These are phyloP conservation scores for Dendroctonus ponderosae DNA, from an alignment of 1,140 invertebrate species.

Conservation along the genomic window DNA sequence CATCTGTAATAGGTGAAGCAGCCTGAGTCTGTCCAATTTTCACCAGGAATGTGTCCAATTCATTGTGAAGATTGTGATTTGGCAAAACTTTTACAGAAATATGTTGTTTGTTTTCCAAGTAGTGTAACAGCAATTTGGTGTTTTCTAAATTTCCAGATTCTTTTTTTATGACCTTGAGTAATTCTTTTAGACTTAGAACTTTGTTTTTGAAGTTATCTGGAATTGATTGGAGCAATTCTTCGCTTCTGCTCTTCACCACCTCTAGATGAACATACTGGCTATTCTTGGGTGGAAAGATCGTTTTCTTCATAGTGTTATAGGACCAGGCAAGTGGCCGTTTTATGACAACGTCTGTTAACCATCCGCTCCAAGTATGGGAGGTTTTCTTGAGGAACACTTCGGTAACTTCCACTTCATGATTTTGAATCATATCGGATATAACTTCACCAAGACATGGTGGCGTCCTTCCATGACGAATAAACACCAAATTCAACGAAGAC, in stretches of 20 bases:
- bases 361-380: constrained; percentile 46
- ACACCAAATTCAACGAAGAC: constrained; percentile 46
- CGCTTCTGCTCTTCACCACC: constrained; percentile 37
- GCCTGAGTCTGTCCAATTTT: constrained; percentile 41
- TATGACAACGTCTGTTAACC: constrained; percentile 48
- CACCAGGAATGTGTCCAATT: constrained; percentile 39
- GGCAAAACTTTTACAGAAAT: constrained; percentile 29
- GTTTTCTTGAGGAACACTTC: constrained; percentile 43
- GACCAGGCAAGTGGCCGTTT: constrained; percentile 50
- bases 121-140: constrained; percentile 43
- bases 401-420: constrained; percentile 41
- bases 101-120: constrained; percentile 38
- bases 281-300: constrained; percentile 34
- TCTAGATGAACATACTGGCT: constrained; percentile 40
- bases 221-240: constrained; percentile 30
- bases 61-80: constrained; percentile 21
- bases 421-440: constrained; percentile 49
- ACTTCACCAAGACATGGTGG: constrained; percentile 51
- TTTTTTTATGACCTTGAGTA: constrained; percentile 34
- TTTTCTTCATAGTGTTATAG: constrained; percentile 48
- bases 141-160: constrained; percentile 32
- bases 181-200: constrained; percentile 40
- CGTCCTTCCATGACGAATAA: constrained; percentile 49
- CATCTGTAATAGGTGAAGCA: constrained; percentile 40
- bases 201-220: constrained; percentile 42